Evolutionary conservation across 2,113 vertebrate genomes (phyloP).

Genomic region (Parus major): DNA sequence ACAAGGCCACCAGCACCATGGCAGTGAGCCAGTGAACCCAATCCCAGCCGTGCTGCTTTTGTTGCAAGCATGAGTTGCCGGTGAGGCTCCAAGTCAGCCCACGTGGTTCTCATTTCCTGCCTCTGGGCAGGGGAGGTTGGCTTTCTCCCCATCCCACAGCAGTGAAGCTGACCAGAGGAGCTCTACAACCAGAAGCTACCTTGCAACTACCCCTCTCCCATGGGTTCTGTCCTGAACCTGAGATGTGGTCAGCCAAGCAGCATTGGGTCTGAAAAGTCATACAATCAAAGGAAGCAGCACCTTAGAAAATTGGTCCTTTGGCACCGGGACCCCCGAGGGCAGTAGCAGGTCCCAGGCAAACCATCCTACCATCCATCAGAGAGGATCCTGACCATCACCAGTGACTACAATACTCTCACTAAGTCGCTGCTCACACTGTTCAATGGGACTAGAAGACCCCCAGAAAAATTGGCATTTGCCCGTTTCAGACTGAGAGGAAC

Average conservation of each 20-base stretch:
- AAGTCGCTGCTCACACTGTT: background rate
- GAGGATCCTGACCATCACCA: background rate
- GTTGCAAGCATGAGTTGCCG: background rate
- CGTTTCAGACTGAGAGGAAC: background rate
- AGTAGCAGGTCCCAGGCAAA: background rate
- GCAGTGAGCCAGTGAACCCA: background rate
- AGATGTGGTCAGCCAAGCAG: background rate
- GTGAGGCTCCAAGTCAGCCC: background rate
- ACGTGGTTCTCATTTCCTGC: slow-evolving; percentile 16
- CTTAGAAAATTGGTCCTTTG: background rate
- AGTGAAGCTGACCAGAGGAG: background rate
- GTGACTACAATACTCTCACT: background rate
- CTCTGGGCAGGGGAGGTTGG: background rate
- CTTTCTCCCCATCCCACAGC: background rate
- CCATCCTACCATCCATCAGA: background rate
- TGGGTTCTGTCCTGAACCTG: accelerated
- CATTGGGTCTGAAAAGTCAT: accelerated
- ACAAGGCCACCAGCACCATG: accelerated
- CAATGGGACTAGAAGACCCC: background rate
- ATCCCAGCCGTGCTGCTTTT: background rate
- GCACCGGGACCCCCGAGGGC: accelerated
- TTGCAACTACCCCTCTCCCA: background rate
- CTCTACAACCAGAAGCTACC: background rate
- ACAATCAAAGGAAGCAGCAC: accelerated
- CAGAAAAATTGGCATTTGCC: background rate